phyloP scores from a whole-genome alignment of 1,140 invertebrate genomes.

The Arion vulgaris region DNA sequence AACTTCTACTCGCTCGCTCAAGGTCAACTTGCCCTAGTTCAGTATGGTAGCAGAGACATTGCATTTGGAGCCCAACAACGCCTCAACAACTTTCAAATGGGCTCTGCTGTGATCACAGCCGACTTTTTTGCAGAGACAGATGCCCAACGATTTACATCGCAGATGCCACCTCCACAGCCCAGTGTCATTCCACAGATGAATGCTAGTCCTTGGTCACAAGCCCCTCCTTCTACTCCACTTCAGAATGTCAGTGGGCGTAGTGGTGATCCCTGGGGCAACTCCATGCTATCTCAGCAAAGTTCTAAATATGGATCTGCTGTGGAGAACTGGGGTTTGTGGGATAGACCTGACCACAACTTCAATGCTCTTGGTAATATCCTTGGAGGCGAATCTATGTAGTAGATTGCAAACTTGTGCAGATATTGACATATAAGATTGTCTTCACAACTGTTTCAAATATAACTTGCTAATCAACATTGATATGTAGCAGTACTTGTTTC shows the following conservation, averaged over 20 bases:
- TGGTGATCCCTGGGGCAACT: constrained; percentile 40
- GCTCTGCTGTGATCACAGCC: constrained; percentile 95
- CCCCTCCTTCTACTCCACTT: constrained; percentile 38
- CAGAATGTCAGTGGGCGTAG: neutral
- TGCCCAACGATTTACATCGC: constrained; percentile 83
- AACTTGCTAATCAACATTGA: neutral
- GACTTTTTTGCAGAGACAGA: constrained; percentile 92
- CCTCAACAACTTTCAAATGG: constrained; percentile 94
- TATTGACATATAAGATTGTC: too few species aligned
- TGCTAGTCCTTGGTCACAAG: constrained; percentile 58
- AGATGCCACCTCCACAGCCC: constrained; percentile 33
- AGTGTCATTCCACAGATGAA: constrained; percentile 40
- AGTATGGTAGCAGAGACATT: constrained; percentile 92
- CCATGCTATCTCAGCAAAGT: constrained; percentile 23
- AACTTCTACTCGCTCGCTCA: constrained; percentile 94
- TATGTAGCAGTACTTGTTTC: neutral
- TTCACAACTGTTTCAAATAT: neutral
- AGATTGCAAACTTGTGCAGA: too few species aligned
- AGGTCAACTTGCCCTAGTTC: constrained; percentile 93
- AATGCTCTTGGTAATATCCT: constrained; percentile 64
- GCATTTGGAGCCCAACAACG: constrained; percentile 96
- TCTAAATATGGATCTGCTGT: constrained; percentile 43
- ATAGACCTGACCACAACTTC: constrained; percentile 50
- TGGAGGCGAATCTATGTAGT: constrained; percentile 59
- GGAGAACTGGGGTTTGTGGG: constrained; percentile 42